Evolutionary conservation across 2,888 invertebrate species (phyloP).

Genomic region (Linnaemya tessellans): DNA sequence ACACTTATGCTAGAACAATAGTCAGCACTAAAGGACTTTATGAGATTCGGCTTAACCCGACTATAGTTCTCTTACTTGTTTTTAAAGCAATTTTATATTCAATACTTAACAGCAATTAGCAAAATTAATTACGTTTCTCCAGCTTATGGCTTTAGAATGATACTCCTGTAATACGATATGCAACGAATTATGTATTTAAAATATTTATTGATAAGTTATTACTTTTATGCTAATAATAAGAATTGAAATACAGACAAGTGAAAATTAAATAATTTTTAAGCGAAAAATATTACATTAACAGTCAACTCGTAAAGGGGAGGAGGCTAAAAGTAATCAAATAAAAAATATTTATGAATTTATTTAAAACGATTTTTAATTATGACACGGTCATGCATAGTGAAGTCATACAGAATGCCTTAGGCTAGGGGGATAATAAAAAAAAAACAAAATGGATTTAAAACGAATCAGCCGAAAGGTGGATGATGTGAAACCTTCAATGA

Average conservation of each 20-base stretch:
- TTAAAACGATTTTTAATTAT: background rate
- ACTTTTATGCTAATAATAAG: conserved; percentile 23
- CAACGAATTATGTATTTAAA: conserved; percentile 7
- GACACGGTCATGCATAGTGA: too few species aligned
- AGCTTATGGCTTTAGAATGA: conserved; percentile 21
- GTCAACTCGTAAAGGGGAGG: background rate
- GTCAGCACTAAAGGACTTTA: background rate
- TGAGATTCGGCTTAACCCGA: background rate
- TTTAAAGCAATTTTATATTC: conserved; percentile 31
- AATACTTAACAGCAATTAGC: conserved; percentile 56
- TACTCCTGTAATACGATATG: background rate
- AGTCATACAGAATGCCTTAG: too few species aligned
- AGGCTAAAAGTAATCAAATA: background rate
- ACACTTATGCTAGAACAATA: too few species aligned
- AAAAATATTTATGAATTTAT: background rate
- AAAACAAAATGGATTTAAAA: too few species aligned
- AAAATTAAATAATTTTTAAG: background rate
- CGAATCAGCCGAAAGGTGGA: too few species aligned
- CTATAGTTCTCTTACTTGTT: background rate
- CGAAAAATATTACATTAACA: background rate
- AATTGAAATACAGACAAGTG: background rate
- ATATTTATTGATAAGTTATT: conserved; percentile 17
- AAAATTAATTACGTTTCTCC: conserved; percentile 45
- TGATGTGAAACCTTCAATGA: too few species aligned
- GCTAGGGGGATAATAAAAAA: too few species aligned